Base-by-base conservation (phyloP, 2,113 vertebrate species). In the Phylloscopus trochiloides region DNA sequence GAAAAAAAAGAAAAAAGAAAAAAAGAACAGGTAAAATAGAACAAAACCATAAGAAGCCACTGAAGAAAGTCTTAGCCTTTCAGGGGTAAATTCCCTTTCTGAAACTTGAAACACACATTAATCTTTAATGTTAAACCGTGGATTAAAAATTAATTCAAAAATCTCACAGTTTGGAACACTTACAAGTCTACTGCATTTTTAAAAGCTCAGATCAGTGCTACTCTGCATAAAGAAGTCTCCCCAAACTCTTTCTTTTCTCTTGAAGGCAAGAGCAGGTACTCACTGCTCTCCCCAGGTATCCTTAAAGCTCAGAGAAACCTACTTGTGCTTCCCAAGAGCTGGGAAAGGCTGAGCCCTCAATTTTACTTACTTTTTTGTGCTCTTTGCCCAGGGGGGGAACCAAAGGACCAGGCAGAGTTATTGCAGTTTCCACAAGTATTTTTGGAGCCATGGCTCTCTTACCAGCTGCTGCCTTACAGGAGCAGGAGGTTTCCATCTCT, bases 71-170 rank as follows among this genome's bases (percentile, higher is more conserved):
- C 71, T 85, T 74, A 70, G 26, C 43, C 74, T 97, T 96, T 96
- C 16, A 45, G 67, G 91, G 43, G 89, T 80, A 94, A 96, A 92
- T 96, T 97, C 59, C 50, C 62, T 94, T 88, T 90, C 90, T 81
- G 52, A 95, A 95, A 95, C 95, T 93, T 82, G 90, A 97, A 92
- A 81, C 32, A 86, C 51, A 77, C 8, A 74, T 98, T 97, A 98
- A 98, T 97, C 83, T 98, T 98, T 96, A 97, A 98, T 97, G 97
- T 66, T 94, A 98, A 97, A 94, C 78, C 94, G 24, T 63, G 32
- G 81, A 97, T 98, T 98, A 97, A 98, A 98, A 97, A 97, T 97
- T 97, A 73, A 98, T 96, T 96, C 75, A 86, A 90, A 96, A 91
- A 97, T 89, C 94, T 96, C 95, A 94, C 63, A 91, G 86, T 96